Percentiles rank a stretch among this genome's conserved stretches.
phyloP scores from a whole-genome alignment of 2,113 vertebrate genomes.

The Pomatostomus ruficeps region DNA sequence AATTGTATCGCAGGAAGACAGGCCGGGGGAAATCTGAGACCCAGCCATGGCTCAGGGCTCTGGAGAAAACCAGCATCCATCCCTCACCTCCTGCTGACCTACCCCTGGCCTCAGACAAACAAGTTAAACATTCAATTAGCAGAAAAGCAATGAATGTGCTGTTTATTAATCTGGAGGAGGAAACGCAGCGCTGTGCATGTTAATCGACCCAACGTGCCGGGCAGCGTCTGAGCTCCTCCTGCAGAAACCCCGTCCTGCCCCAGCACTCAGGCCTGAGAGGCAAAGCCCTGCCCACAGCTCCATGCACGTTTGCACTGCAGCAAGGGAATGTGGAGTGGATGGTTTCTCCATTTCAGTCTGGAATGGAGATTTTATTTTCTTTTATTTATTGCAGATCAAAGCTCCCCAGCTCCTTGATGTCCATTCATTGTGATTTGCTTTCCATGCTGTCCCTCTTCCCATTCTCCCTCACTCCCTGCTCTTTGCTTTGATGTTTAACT shows the following conservation, averaged over 20 bases:
- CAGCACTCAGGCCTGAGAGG: neutral
- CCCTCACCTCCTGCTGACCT: slow-evolving; percentile 34
- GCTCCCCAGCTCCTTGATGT: neutral
- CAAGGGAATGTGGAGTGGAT: neutral
- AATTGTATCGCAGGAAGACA: slow-evolving; percentile 11
- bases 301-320: neutral
- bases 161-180: slow-evolving; percentile 50
- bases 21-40: slow-evolving; percentile 24
- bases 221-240: neutral
- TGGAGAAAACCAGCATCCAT: slow-evolving; percentile 27
- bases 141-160: slow-evolving; percentile 3
- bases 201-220: slow-evolving; percentile 3
- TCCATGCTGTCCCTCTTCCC: neutral
- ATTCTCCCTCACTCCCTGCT: neutral
- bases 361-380: too few relatives aligned
- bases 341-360: neutral
- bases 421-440: neutral
- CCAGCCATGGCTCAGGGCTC: neutral
- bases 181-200: neutral
- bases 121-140: slow-evolving; percentile 63
- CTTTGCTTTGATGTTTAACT: slow-evolving; percentile 1
- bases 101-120: slow-evolving; percentile 42
- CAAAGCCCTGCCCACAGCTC: neutral
- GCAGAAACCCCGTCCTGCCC: neutral
- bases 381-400: neutral